phyloP scores from a whole-genome alignment of 2,797 vertebrate genomes.

The Babyrousa celebensis region DNA sequence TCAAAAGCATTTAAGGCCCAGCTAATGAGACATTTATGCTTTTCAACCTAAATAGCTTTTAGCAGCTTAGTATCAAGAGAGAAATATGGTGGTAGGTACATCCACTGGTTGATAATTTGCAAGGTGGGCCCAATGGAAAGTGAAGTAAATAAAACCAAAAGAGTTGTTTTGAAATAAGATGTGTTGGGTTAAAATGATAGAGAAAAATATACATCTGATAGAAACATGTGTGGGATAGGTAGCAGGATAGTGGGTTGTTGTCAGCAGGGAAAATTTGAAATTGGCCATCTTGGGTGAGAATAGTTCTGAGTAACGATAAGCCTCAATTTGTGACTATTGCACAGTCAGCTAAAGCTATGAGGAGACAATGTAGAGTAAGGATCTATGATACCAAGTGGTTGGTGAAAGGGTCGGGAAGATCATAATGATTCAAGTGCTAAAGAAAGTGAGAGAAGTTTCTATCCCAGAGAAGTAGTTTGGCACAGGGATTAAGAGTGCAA shows the following conservation, averaged over 20 bases:
- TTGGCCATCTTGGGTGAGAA: not conserved
- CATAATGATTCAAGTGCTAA: not conserved
- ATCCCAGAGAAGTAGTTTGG: not conserved
- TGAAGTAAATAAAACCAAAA: constrained; percentile 22
- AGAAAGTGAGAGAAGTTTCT: constrained; percentile 22
- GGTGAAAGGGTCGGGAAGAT: not conserved
- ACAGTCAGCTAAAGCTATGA: not conserved
- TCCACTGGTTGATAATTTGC: not conserved
- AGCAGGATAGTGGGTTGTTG: not conserved
- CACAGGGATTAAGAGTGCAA: not conserved
- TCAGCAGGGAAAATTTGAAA: constrained; percentile 40
- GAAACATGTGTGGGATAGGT: not conserved
- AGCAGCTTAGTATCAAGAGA: not conserved
- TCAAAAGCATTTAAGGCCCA: not conserved
- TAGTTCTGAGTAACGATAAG: not conserved
- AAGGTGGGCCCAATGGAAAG: not conserved
- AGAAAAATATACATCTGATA: constrained; percentile 6
- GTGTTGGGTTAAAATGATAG: not conserved
- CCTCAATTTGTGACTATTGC: not conserved
- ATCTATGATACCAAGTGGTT: not conserved
- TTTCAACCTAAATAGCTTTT: not conserved
- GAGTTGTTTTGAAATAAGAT: constrained; percentile 26
- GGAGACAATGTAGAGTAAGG: not conserved
- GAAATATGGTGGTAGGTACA: not conserved
- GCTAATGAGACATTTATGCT: constrained; percentile 41